A percentile compares a stretch with the other conserved stretches of the same genome.
Conservation (phyloP, 2,113 vertebrate species). For the Tautogolabrus adspersus region DNA sequence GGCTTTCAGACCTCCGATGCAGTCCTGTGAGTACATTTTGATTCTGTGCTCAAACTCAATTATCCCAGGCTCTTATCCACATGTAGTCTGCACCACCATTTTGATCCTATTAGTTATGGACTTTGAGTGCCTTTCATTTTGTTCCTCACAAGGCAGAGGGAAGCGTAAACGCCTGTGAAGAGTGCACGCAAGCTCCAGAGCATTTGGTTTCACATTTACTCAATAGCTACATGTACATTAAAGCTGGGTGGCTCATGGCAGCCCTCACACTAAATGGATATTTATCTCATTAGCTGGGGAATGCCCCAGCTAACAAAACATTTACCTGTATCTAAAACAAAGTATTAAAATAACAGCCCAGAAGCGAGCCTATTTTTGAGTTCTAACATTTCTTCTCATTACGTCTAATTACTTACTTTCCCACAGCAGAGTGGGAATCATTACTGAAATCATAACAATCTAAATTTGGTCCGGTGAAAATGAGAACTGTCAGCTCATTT, state of each 20-base stretch:
- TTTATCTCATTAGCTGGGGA: constrained; percentile 55
- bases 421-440: constrained; percentile 54
- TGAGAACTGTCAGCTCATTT: constrained; percentile 71
- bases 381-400: constrained; percentile 42
- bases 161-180: constrained; percentile 35
- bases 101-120: constrained; percentile 63
- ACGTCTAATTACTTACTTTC: constrained; percentile 65
- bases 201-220: constrained; percentile 9
- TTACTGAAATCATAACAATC: constrained; percentile 66
- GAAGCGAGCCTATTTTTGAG: constrained; percentile 25
- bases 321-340: constrained; percentile 49
- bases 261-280: constrained; percentile 32
- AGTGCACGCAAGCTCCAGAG: not conserved
- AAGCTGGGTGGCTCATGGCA: not conserved
- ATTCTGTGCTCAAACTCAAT: constrained; percentile 60
- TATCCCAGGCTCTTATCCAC: constrained; percentile 46
- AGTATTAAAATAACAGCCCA: constrained; percentile 32
- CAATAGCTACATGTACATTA: not conserved
- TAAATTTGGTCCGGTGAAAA: constrained; percentile 61
- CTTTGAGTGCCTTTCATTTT: constrained; percentile 54
- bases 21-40: constrained; percentile 23
- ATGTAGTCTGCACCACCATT: constrained; percentile 52
- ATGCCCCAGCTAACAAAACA: constrained; percentile 43
- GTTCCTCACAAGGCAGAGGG: constrained; percentile 36
- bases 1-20: constrained; percentile 9